Base-by-base conservation (phyloP, 2,888 invertebrate genomes). In the Platypus cylindrus region DNA sequence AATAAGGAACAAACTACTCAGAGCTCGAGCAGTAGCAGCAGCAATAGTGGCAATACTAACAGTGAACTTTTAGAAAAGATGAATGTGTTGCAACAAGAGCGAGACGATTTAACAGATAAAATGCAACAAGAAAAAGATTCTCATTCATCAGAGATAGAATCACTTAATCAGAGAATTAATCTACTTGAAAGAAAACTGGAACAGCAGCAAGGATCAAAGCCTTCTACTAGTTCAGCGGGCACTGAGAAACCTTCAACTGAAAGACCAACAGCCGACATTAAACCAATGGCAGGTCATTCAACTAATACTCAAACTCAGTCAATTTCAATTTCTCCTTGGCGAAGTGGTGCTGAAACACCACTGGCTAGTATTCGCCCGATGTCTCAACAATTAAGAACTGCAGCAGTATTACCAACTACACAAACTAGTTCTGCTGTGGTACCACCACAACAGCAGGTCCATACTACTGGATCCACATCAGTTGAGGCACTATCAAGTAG, bases 351-450 rank as follows among this genome's bases (percentile, higher is more conserved):
- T 3, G 84, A 85, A 56, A 86, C 90, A 1, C 90, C 83, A 1
- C 68, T 91, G 42, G 94, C 93, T 13, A 90, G 91, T 49, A 93
- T 94, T 51, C 71, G 91, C 20, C 93, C 93, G 0, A 89, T 93
- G 73, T 79, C 82, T 2, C 74, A 78, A 33, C 77, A 75, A 32
- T 67, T 75, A 22, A 63, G 78, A 35, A 80, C 78, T 46, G 60
- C 59, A 3, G 60, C 62, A 16, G 83, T 87, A 34, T 67, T 84
- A 29, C 86, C 86, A 1, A 83, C 83, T 26, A 79, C 78, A 32
- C 75, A 77, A 37, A 66, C 59, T 40, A 67, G 66, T 48, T 68
- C 70, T 1, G 68, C 67, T 2, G 53, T 71, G 49, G 70, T 73
- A 28, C 70, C 71, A 26, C 70, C 73, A 0, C 75, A 74, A 47